A percentile compares a stretch with the other conserved stretches of the same genome.
Conservation (phyloP, 2,797 vertebrate genomes). For the Danio aesculapii region DNA sequence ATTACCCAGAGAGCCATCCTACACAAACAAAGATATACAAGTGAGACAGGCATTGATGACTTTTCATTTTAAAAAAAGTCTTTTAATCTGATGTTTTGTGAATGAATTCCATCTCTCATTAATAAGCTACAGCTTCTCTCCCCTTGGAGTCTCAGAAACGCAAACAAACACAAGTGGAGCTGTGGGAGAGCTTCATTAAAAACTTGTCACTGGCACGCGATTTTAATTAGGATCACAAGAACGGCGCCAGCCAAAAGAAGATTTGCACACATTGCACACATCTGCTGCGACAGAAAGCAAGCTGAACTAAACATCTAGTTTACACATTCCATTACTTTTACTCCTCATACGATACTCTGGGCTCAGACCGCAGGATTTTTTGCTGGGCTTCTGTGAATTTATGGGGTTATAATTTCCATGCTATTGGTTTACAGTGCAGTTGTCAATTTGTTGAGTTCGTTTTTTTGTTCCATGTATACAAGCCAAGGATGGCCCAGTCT, state of each 20-base stretch:
- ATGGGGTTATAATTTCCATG: background rate
- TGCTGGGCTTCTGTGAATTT: conserved; percentile 5
- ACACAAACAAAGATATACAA: conserved; percentile 14
- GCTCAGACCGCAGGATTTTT: background rate
- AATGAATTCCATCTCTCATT: conserved; percentile 7
- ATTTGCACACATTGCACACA: conserved; percentile 5
- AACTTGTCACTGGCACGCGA: conserved; percentile 17
- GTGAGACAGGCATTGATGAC: background rate
- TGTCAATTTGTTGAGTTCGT: conserved; percentile 9
- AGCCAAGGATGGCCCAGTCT: background rate
- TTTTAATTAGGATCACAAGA: conserved; percentile 34
- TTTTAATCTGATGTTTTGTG: background rate
- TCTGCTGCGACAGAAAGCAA: conserved; percentile 17
- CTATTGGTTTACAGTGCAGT: background rate
- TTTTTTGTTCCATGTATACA: background rate
- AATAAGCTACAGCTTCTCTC: background rate
- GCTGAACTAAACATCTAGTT: background rate
- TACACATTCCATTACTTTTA: background rate
- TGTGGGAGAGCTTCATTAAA: conserved; percentile 26
- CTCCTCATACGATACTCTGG: background rate
- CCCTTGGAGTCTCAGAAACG: conserved; percentile 3
- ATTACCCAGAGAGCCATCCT: conserved; percentile 98
- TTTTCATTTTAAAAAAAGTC: background rate
- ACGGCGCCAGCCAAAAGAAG: background rate
- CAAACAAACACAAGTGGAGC: conserved; percentile 16